phyloP scores from a whole-genome alignment of 2,113 vertebrate species.

The Actinemys pallida region DNA sequence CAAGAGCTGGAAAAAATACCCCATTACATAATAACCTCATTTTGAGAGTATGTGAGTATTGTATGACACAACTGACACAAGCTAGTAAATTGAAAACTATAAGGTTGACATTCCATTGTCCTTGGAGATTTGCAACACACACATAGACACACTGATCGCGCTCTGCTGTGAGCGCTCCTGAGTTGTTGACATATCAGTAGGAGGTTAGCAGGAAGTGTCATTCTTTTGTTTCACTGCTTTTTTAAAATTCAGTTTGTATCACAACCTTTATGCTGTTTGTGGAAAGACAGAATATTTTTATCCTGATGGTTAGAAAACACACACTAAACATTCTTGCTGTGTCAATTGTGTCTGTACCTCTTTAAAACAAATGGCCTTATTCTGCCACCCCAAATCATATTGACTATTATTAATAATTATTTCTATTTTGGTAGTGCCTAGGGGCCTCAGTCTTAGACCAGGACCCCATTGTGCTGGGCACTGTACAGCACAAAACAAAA shows the following conservation, averaged over 20 bases:
- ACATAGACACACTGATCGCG: not conserved
- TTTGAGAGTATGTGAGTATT: constrained; percentile 19
- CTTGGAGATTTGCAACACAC: constrained; percentile 41
- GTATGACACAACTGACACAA: constrained; percentile 47
- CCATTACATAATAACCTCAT: constrained; percentile 9
- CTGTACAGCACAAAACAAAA: not conserved
- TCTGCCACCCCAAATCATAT: not conserved
- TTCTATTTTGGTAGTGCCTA: not conserved
- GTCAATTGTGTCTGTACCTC: not conserved
- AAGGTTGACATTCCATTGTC: not conserved
- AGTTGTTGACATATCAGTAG: not conserved
- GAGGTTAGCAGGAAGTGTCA: not conserved
- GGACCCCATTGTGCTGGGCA: not conserved
- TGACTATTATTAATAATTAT: not conserved
- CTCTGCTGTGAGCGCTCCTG: constrained; percentile 5
- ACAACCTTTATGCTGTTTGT: not conserved
- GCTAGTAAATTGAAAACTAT: constrained; percentile 45
- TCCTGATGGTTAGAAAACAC: not conserved
- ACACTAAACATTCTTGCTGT: not conserved
- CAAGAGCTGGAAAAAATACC: not conserved
- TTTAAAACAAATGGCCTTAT: not conserved
- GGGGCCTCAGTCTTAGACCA: not conserved
- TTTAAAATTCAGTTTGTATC: not conserved
- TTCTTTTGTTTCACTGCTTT: constrained; percentile 25
- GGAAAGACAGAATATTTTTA: not conserved